Evolutionary conservation across 1,140 invertebrate genomes (phyloP), one percentile per base, ranked within the genome.

Genomic region (Acromyrmex heyeri): DNA sequence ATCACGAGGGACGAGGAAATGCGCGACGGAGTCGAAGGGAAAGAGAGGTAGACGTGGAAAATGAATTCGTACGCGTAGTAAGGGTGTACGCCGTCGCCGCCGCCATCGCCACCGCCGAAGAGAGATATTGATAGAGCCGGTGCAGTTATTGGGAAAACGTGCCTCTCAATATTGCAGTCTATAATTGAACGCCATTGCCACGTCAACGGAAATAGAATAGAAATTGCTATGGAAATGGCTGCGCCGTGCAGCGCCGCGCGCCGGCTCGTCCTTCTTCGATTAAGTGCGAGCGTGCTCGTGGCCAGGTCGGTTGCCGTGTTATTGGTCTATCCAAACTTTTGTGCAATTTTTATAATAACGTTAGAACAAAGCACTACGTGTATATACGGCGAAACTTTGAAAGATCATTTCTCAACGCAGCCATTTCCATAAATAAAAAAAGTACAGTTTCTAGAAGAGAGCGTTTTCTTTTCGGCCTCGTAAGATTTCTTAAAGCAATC

Each of bases 171-270:
- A 94, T 93, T 92, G 93, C 93, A 93, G 91, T 92, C 93, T 92
- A 93, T 94, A 94, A 94, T 94, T 93, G 92, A 93, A 94, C 90
- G 92, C 90, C 92, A 94, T 93, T 91, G 92, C 92, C 92, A 88
- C 91, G 93, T 93, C 91, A 92, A 94, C 93, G 92, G 93, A 93
- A 94, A 94, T 93, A 93, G 93, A 94, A 94, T 94, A 93, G 93
- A 93, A 93, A 94, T 93, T 94, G 93, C 88, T 92, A 91, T 91
- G 90, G 91, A 91, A 91, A 91, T 91, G 90, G 83, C 75, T 69
- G 89, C 62, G 85, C n/a, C 57, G 65, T 18, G 21, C n/a, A 48
- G 8, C 57, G 10, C 55, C 55, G 16, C 57, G 27, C 57, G 44
- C 57, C n/a, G 0, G 67, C 24, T 82, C 55, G 79, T 73, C 38